phyloP scores from a whole-genome alignment of 2,113 vertebrate genomes.

The Sander lucioperca region DNA sequence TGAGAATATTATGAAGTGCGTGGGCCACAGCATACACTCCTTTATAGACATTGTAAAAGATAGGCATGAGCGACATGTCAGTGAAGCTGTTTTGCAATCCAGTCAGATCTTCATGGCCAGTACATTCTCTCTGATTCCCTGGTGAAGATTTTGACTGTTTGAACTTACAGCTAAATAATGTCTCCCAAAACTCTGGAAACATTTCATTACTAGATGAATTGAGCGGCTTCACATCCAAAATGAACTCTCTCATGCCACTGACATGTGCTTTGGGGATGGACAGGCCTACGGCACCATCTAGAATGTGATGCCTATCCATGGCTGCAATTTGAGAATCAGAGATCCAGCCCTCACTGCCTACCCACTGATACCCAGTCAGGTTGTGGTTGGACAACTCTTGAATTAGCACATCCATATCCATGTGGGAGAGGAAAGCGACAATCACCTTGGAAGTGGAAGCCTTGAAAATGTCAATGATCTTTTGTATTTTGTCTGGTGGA shows the following conservation, averaged over 20 bases:
- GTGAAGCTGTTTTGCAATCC: no score
- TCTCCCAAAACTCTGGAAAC: constrained; percentile 78
- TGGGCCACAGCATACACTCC: no score
- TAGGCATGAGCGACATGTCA: no score
- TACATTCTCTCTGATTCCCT: no score
- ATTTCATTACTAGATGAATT: constrained; percentile 67
- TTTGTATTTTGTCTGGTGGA: constrained; percentile 66
- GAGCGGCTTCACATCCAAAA: constrained; percentile 71
- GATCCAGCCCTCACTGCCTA: constrained; percentile 82
- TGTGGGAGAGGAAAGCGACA: constrained; percentile 71
- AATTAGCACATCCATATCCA: constrained; percentile 74
- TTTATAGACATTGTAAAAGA: no score
- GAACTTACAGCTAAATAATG: no score
- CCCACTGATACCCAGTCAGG: constrained; percentile 82
- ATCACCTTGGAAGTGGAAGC: constrained; percentile 79
- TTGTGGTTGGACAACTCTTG: constrained; percentile 72
- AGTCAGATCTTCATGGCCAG: no score
- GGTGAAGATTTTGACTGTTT: no score
- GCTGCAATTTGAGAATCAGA: constrained; percentile 71
- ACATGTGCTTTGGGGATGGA: constrained; percentile 77
- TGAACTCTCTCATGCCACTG: constrained; percentile 76
- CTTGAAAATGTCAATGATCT: constrained; percentile 75
- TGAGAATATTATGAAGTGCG: constrained; percentile 10
- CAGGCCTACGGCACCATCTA: constrained; percentile 81
- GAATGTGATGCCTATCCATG: constrained; percentile 64